Percentiles rank a stretch among this genome's conserved stretches.
phyloP scores from a whole-genome alignment of 2,888 invertebrate genomes.

The Lasioglossum pauxillum region DNA sequence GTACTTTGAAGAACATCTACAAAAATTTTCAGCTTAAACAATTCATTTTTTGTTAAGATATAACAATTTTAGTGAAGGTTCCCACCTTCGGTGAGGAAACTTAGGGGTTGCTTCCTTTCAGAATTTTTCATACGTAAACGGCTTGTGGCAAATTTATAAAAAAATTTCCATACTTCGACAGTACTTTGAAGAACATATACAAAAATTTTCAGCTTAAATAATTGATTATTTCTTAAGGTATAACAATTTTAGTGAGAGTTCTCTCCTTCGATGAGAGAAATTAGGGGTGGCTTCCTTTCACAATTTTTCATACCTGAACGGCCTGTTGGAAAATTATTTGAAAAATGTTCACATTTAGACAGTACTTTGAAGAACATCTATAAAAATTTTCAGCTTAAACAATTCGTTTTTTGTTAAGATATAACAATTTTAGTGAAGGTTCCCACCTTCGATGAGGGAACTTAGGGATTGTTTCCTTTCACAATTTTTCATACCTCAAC shows the following conservation, averaged over 20 bases:
- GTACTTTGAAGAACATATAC: not conserved
- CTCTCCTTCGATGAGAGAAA: no score
- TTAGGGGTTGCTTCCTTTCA: no score
- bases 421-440: no score
- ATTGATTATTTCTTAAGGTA: not conserved
- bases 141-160: not conserved
- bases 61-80: not conserved
- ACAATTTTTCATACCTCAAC: not conserved
- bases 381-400: not conserved
- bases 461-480: not conserved
- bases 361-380: not conserved
- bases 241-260: no score
- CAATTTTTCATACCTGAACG: not conserved
- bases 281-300: no score
- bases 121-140: not conserved
- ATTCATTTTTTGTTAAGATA: not conserved
- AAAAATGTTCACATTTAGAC: not conserved
- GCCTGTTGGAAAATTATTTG: not conserved
- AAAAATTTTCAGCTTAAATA: not conserved
- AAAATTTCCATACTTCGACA: not conserved
- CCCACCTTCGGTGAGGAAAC: not conserved
- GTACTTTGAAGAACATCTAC: not conserved
- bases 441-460: no score
- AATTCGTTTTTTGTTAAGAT: not conserved
- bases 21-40: not conserved